phyloP scores from a whole-genome alignment of 1,140 invertebrate genomes.

The Cherax destructor region DNA sequence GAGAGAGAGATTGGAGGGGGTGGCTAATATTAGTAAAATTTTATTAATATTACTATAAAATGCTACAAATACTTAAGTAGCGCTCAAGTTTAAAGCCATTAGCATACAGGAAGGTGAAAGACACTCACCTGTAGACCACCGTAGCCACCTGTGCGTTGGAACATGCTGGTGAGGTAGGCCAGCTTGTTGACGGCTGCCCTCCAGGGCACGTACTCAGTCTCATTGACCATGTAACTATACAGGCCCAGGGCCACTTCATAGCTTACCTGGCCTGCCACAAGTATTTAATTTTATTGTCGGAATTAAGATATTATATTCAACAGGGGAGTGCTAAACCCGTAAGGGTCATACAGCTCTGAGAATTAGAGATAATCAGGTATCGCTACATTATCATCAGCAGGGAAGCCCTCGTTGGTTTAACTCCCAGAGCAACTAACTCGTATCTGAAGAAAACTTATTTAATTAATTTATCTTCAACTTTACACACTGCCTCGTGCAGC shows the following conservation, averaged over 20 bases:
- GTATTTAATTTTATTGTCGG: too few species aligned
- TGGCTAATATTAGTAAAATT: too few species aligned
- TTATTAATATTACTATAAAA: not conserved
- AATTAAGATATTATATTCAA: too few species aligned
- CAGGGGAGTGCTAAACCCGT: not conserved
- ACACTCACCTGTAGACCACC: slow-evolving; percentile 61
- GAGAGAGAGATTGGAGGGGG: too few species aligned
- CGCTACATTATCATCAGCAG: not conserved
- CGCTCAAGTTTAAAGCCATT: not conserved
- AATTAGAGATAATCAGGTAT: not conserved
- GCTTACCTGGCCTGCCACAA: slow-evolving; percentile 40
- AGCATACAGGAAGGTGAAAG: not conserved
- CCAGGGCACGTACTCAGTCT: slow-evolving; percentile 72
- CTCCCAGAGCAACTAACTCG: not conserved
- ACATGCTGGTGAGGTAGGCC: slow-evolving; percentile 53
- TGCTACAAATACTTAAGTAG: not conserved
- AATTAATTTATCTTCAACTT: not conserved
- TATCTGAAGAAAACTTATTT: not conserved
- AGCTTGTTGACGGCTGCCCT: slow-evolving; percentile 55
- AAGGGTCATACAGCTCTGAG: not conserved
- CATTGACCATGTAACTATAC: slow-evolving; percentile 63
- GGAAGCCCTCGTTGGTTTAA: too few species aligned
- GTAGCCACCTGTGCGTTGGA: slow-evolving; percentile 48
- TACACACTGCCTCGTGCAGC: too few species aligned
- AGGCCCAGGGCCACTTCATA: slow-evolving; percentile 63